Conservation (phyloP, 2,113 vertebrate species). For the Crypturellus undulatus region DNA sequence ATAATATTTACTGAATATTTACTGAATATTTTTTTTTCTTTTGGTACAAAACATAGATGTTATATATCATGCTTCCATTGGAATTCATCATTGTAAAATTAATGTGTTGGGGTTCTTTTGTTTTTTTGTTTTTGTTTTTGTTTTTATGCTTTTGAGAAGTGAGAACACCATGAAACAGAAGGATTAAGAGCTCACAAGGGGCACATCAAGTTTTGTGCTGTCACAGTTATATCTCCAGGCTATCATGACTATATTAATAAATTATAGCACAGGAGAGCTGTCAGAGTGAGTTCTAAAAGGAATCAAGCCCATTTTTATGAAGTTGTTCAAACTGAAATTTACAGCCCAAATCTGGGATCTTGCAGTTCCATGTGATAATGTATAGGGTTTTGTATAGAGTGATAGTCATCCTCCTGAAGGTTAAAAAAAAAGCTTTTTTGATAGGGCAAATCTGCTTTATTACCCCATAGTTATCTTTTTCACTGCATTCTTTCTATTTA, state of each 20-base stretch:
- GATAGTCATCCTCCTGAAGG: not conserved
- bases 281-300: conserved; percentile 44
- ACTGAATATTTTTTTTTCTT: conserved; percentile 54
- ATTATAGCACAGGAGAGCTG: conserved; percentile 21
- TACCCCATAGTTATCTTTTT: not conserved
- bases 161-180: conserved; percentile 4
- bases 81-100: conserved; percentile 49
- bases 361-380: not conserved
- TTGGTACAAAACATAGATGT: conserved; percentile 42
- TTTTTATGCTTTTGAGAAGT: conserved; percentile 11
- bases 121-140: not conserved
- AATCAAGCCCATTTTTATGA: not conserved
- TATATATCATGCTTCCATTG: conserved; percentile 26
- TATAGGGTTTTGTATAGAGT: not conserved
- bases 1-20: conserved; percentile 46
- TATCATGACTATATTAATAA: conserved; percentile 61
- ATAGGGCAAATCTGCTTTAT: not conserved
- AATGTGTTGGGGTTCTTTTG: not conserved
- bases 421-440: not conserved
- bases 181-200: conserved; percentile 62
- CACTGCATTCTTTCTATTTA: not conserved
- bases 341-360: not conserved
- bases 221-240: conserved; percentile 52
- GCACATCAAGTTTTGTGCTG: conserved; percentile 51
- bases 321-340: not conserved